Percentiles rank a stretch among this genome's conserved stretches.
Evolutionary conservation across 2,113 vertebrate species (phyloP).

Genomic region (Daphoenositta chrysoptera): DNA sequence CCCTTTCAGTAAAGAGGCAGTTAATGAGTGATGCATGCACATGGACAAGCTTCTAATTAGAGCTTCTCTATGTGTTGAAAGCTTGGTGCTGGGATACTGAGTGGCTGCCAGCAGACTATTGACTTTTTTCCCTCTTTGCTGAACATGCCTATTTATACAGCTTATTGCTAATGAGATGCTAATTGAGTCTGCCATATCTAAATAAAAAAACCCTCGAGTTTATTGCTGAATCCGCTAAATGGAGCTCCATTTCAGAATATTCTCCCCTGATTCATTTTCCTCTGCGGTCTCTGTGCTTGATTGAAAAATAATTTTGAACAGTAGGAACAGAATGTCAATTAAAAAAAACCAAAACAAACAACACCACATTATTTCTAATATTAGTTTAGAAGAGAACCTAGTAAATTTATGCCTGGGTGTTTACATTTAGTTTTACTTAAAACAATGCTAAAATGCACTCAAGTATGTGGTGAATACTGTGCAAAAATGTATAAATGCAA

Average conservation of each 20-base stretch:
- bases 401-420: not conserved
- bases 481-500: not conserved
- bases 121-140: constrained; percentile 36
- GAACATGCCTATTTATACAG: constrained; percentile 51
- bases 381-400: not conserved
- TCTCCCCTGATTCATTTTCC: not conserved
- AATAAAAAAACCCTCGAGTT: not conserved
- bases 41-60: constrained; percentile 64
- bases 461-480: not conserved
- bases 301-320: constrained; percentile 8
- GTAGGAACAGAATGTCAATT: not conserved
- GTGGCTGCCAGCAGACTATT: constrained; percentile 25
- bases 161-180: constrained; percentile 56
- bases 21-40: constrained; percentile 61
- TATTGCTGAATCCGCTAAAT: not conserved
- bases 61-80: constrained; percentile 35
- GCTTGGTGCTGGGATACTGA: constrained; percentile 23
- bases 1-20: constrained; percentile 65
- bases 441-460: not conserved
- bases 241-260: not conserved
- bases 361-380: not conserved
- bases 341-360: not conserved
- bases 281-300: not conserved
- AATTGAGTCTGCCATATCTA: constrained; percentile 54
- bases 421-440: not conserved